A percentile compares a stretch with the other conserved stretches of the same genome.
Conservation (phyloP, 2,113 vertebrate genomes). For the Balaeniceps rex region DNA sequence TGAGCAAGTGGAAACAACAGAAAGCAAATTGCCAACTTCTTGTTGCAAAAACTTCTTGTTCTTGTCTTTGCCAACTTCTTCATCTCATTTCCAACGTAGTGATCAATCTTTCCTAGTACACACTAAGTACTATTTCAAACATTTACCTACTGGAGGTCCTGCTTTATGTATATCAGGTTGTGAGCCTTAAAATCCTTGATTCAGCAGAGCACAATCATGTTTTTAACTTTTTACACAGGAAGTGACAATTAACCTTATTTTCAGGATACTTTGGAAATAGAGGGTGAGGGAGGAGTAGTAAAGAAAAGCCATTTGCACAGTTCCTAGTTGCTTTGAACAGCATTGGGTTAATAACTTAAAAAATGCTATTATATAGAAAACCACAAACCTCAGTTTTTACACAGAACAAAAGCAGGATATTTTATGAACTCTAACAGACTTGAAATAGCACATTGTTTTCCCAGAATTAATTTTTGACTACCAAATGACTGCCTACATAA, state of each 20-base stretch:
- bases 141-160: not conserved
- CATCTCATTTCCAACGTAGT: not conserved
- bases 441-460: constrained; percentile 10
- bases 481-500: not conserved
- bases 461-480: not conserved
- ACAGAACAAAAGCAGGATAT: not conserved
- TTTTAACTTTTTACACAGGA: not conserved
- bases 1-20: not conserved
- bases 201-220: not conserved
- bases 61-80: not conserved
- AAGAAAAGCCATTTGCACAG: not conserved
- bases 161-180: not conserved
- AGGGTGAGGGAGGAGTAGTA: not conserved
- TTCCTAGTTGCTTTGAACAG: not conserved
- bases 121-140: not conserved
- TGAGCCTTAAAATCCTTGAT: not conserved
- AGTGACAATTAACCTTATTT: not conserved
- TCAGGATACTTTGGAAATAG: not conserved
- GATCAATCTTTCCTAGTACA: not conserved
- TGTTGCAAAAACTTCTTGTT: not conserved
- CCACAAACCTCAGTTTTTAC: not conserved
- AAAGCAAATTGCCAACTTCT: not conserved
- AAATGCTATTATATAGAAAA: not conserved
- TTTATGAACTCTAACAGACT: not conserved
- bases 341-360: not conserved